phyloP scores from a whole-genome alignment of 2,797 vertebrate genomes.

The Choloepus didactylus region DNA sequence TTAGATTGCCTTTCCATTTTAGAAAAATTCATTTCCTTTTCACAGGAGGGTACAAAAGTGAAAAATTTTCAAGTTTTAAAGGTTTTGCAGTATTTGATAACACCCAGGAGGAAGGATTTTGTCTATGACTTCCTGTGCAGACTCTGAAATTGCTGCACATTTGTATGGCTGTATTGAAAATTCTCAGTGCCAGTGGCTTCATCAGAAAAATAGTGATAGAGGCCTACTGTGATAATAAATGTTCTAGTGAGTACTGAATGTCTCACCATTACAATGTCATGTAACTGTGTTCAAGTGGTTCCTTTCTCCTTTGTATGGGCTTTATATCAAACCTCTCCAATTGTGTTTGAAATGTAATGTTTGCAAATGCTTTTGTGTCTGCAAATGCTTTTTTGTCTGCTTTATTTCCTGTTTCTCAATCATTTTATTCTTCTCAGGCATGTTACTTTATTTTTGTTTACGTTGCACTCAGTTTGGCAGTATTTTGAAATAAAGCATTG shows the following conservation, averaged over 20 bases:
- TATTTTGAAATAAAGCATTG: conserved; percentile 57
- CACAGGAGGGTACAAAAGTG: not conserved
- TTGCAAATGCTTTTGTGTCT: not conserved
- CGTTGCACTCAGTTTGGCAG: conserved; percentile 24
- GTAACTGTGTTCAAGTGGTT: not conserved
- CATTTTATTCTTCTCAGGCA: conserved; percentile 24
- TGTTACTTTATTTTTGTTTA: conserved; percentile 71
- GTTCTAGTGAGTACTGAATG: not conserved
- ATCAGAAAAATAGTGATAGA: not conserved
- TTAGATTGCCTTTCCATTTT: not conserved
- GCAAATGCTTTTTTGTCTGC: not conserved
- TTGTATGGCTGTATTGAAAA: conserved; percentile 18
- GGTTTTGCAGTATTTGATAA: conserved; percentile 7
- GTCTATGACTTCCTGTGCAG: conserved; percentile 34
- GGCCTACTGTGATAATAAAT: not conserved
- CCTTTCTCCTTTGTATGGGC: not conserved
- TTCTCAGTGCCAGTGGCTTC: not conserved
- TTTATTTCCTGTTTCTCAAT: conserved; percentile 54
- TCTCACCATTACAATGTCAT: not conserved
- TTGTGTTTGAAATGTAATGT: conserved; percentile 74
- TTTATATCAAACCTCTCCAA: conserved; percentile 45
- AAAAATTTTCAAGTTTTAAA: conserved; percentile 38
- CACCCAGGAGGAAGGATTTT: not conserved
- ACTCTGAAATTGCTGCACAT: not conserved
- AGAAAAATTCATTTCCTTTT: conserved; percentile 50